Evolutionary conservation across 2,888 invertebrate genomes (phyloP).

Genomic region (Pandemis heparana): DNA sequence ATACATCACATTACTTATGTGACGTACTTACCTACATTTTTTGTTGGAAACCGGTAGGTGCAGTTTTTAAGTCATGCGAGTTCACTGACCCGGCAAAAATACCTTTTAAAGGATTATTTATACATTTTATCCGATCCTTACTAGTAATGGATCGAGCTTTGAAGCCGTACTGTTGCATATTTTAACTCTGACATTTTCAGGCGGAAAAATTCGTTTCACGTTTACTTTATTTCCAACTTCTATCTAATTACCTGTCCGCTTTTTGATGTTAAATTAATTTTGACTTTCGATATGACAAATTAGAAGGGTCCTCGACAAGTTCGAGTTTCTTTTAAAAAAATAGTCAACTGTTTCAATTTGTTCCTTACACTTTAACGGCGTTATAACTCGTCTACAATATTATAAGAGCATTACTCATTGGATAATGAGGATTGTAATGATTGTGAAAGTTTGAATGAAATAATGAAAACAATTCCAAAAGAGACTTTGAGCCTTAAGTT

Average conservation of each 20-base stretch:
- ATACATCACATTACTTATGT: no score
- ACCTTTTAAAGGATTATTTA: background rate
- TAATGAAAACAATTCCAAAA: no score
- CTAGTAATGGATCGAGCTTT: background rate
- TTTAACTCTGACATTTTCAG: conserved; percentile 2
- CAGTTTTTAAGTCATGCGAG: background rate
- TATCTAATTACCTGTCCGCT: conserved; percentile 17
- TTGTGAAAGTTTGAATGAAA: no score
- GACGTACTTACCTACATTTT: no score
- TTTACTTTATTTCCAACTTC: conserved; percentile 18
- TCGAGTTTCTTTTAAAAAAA: background rate
- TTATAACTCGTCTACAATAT: background rate
- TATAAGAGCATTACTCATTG: background rate
- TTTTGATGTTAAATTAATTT: conserved; percentile 23
- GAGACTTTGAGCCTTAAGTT: no score
- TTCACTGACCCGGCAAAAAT: background rate
- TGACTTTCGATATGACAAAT: conserved; percentile 20
- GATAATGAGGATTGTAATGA: no score
- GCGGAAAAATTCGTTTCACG: conserved; percentile 20
- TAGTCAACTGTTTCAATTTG: background rate
- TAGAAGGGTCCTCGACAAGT: conserved; percentile 9
- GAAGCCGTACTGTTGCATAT: conserved; percentile 13
- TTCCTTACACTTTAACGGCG: background rate
- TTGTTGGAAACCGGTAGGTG: background rate
- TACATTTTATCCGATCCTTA: background rate